Evolutionary conservation across 2,888 invertebrate genomes (phyloP).

Genomic region (Lottia scabra): DNA sequence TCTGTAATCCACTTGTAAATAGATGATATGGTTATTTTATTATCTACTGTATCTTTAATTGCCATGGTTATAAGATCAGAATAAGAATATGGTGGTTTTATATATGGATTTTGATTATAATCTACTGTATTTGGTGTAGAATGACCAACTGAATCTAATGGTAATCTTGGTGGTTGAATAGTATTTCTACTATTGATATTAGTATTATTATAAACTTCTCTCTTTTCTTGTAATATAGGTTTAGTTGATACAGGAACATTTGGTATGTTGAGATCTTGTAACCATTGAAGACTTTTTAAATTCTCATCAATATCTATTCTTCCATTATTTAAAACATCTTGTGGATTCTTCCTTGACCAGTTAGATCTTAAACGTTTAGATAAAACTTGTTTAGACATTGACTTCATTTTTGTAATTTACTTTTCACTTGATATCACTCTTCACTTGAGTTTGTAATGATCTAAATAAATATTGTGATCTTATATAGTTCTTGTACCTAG

Average conservation of each 20-base stretch:
- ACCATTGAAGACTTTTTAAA: neutral
- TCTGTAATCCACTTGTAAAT: neutral
- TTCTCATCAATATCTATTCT: conserved; percentile 1
- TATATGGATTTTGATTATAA: neutral
- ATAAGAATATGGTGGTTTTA: neutral
- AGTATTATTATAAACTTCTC: no score
- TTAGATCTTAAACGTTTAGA: neutral
- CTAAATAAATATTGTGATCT: no score
- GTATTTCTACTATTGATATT: no score
- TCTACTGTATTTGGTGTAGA: neutral
- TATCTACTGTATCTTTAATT: neutral
- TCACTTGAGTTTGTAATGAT: no score
- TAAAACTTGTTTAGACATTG: neutral
- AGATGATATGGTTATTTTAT: neutral
- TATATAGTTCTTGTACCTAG: no score
- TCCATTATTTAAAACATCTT: neutral
- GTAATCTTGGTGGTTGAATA: no score
- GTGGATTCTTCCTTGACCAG: neutral
- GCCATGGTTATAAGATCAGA: neutral
- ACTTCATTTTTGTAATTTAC: no score
- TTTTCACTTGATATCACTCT: no score
- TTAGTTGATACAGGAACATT: no score
- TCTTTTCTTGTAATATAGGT: no score
- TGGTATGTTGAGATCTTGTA: neutral
- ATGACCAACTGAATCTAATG: no score